Evolutionary conservation across 2,888 invertebrate species (phyloP).

Genomic region (Habroteleia sp.): DNA sequence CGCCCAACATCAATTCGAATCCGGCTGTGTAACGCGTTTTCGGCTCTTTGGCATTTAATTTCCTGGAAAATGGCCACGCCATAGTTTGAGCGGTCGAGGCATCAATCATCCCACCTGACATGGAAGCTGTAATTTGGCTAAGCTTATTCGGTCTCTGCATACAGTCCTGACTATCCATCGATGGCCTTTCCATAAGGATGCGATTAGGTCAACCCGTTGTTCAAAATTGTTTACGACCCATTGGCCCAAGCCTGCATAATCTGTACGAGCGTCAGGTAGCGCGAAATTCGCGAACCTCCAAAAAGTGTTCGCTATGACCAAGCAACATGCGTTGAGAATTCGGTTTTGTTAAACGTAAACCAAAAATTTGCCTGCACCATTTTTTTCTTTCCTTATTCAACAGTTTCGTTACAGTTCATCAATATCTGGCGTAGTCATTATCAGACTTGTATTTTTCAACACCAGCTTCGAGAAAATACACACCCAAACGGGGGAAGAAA

Average conservation of each 20-base stretch:
- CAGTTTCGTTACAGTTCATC: conserved; percentile 28
- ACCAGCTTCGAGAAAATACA: no score
- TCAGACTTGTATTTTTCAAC: conserved; percentile 40
- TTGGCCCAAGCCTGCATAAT: conserved; percentile 66
- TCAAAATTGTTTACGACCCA: conserved; percentile 72
- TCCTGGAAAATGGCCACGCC: conserved; percentile 76
- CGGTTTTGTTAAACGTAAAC: background rate
- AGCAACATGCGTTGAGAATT: background rate
- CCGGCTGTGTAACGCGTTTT: conserved; percentile 25
- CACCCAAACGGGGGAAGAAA: conserved; percentile 11
- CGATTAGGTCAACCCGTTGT: conserved; percentile 69
- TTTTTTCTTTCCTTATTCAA: background rate
- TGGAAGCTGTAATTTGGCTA: conserved; percentile 81
- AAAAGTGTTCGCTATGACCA: background rate
- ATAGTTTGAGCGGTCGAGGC: conserved; percentile 59
- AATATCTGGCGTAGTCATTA: conserved; percentile 9
- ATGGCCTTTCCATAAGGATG: conserved; percentile 67
- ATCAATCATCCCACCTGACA: conserved; percentile 80
- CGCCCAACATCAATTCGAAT: conserved; percentile 5
- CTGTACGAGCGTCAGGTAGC: conserved; percentile 46
- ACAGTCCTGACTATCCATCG: conserved; percentile 55
- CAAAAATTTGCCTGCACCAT: no score
- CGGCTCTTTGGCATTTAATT: conserved; percentile 73
- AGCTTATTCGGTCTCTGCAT: conserved; percentile 66
- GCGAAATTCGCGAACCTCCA: conserved; percentile 19